Evolutionary conservation across 2,797 vertebrate genomes (phyloP).

Genomic region (Mus spretus): DNA sequence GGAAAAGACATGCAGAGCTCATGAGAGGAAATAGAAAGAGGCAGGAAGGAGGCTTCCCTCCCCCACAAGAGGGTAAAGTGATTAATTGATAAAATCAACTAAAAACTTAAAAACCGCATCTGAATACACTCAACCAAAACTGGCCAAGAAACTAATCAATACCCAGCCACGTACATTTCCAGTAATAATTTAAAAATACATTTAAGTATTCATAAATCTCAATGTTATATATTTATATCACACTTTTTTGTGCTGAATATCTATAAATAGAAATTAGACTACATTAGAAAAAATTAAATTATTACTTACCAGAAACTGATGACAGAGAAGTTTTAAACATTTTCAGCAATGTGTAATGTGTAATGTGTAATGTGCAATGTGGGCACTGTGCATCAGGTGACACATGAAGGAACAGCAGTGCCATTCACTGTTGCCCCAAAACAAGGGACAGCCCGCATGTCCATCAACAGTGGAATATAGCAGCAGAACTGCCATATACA

Average conservation of each 20-base stretch:
- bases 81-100: not conserved
- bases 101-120: not conserved
- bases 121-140: not conserved
- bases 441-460: not conserved
- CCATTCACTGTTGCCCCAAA: not conserved
- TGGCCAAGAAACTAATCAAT: not conserved
- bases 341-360: constrained; percentile 1
- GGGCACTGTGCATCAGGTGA: too few species aligned
- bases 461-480: not conserved
- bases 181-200: constrained; percentile 58
- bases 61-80: not conserved
- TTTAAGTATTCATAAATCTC: not conserved
- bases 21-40: not conserved
- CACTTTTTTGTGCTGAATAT: constrained; percentile 12
- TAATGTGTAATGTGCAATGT: not conserved
- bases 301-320: constrained; percentile 44
- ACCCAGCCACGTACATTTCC: not conserved
- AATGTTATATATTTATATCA: constrained; percentile 22
- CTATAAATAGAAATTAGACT: constrained; percentile 38
- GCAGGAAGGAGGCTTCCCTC: not conserved
- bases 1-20: not conserved
- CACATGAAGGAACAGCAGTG: not conserved
- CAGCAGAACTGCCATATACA: not conserved
- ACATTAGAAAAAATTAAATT: constrained; percentile 50
- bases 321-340: constrained; percentile 14